Evolutionary conservation across 2,888 invertebrate species (phyloP).

Genomic region (Diarsia mendica): DNA sequence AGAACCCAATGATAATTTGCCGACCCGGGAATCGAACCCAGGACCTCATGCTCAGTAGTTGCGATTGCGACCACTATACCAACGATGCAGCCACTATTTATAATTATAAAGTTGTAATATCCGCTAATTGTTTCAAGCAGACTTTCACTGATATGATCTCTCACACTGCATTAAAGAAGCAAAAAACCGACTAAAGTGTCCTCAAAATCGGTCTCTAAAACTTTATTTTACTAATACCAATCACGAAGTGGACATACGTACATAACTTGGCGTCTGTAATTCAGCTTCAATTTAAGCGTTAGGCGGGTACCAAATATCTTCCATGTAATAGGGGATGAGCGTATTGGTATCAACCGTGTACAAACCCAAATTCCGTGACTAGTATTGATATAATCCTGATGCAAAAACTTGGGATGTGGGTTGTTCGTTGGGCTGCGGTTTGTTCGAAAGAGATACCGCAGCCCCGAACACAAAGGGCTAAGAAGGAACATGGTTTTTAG

Average conservation of each 20-base stretch:
- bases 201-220: not conserved
- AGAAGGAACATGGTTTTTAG: too few relatives aligned
- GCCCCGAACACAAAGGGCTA: too few relatives aligned
- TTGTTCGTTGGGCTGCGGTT: too few relatives aligned
- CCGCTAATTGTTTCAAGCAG: not conserved
- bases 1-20: not conserved
- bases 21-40: not conserved
- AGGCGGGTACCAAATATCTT: not conserved
- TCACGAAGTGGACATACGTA: not conserved
- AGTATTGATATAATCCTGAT: not conserved
- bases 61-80: too few relatives aligned
- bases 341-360: not conserved
- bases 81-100: not conserved
- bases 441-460: too few relatives aligned
- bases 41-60: too few relatives aligned
- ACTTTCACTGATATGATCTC: not conserved
- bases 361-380: not conserved
- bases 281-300: too few relatives aligned
- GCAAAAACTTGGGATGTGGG: not conserved
- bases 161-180: not conserved
- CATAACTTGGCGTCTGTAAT: too few relatives aligned
- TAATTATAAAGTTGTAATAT: not conserved
- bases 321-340: not conserved
- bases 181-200: not conserved
- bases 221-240: slow-evolving; percentile 3